These are phyloP conservation scores for Allophyes oxyacanthae DNA, from an alignment of 2,888 invertebrate genomes.

Conservation along the genomic window DNA sequence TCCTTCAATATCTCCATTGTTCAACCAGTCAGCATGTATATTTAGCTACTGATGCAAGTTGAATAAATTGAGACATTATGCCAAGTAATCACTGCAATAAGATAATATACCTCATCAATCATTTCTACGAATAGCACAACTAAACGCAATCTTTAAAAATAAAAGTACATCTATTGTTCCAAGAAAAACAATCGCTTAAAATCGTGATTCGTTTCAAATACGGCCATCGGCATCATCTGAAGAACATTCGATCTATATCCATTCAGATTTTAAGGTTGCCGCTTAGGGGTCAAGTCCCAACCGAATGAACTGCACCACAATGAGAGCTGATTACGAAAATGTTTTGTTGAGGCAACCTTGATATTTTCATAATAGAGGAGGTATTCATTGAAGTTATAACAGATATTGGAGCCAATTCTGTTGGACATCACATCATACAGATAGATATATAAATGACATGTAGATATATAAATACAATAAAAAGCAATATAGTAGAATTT, in stretches of 20 bases:
- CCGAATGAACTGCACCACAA: constrained; percentile 53
- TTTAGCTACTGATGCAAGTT: background rate
- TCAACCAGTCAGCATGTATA: no score
- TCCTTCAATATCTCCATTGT: no score
- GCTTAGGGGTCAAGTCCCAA: constrained; percentile 47
- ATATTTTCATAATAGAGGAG: constrained; percentile 44
- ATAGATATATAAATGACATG: no score
- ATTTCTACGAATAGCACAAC: constrained; percentile 8
- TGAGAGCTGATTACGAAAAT: constrained; percentile 47
- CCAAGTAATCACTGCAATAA: constrained; percentile 3
- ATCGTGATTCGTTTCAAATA: constrained; percentile 38
- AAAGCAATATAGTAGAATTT: no score
- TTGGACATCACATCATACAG: no score
- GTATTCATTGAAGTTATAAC: constrained; percentile 37
- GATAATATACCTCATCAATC: background rate
- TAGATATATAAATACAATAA: no score
- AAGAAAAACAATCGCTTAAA: constrained; percentile 41
- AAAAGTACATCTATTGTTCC: constrained; percentile 34
- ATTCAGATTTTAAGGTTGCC: constrained; percentile 51
- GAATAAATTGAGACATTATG: constrained; percentile 26
- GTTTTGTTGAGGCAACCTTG: constrained; percentile 57
- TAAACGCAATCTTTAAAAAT: constrained; percentile 28
- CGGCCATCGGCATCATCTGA: constrained; percentile 28
- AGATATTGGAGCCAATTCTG: constrained; percentile 47
- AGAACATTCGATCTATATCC: constrained; percentile 44